Conservation (phyloP, 2,888 invertebrate species). For the Seira musarum region DNA sequence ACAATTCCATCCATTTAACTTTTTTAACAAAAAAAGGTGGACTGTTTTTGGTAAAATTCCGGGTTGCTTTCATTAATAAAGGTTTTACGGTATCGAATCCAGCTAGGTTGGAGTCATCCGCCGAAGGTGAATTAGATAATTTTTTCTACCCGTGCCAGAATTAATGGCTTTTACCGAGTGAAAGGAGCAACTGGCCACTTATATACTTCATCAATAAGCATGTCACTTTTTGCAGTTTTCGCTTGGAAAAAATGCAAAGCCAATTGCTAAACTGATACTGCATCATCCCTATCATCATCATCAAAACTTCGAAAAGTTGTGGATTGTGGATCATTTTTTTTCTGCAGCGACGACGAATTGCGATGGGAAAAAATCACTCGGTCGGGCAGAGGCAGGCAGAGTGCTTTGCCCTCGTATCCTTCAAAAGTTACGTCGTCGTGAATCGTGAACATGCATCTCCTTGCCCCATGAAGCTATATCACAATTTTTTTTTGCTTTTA, state of each 20-base stretch:
- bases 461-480: background rate
- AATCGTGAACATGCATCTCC: background rate
- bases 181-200: conserved; percentile 61
- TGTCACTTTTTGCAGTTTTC: no score
- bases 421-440: conserved; percentile 16
- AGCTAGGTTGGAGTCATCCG: conserved; percentile 16
- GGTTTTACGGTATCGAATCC: background rate
- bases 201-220: conserved; percentile 55
- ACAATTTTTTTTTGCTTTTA: background rate
- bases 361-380: no score
- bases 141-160: conserved; percentile 38
- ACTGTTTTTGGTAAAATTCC: no score
- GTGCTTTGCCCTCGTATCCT: conserved; percentile 63
- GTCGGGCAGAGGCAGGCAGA: conserved; percentile 1
- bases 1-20: no score
- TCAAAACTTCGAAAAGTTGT: no score
- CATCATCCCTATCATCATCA: no score
- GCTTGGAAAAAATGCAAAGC: no score
- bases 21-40: no score
- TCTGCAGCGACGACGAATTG: no score
- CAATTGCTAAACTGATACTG: no score
- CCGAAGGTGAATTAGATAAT: conserved; percentile 20
- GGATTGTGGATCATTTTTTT: no score
- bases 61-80: no score
- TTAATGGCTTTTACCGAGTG: conserved; percentile 51